Evolutionary conservation across 2,113 vertebrate species (phyloP).

Genomic region (Mustela nigripes): DNA sequence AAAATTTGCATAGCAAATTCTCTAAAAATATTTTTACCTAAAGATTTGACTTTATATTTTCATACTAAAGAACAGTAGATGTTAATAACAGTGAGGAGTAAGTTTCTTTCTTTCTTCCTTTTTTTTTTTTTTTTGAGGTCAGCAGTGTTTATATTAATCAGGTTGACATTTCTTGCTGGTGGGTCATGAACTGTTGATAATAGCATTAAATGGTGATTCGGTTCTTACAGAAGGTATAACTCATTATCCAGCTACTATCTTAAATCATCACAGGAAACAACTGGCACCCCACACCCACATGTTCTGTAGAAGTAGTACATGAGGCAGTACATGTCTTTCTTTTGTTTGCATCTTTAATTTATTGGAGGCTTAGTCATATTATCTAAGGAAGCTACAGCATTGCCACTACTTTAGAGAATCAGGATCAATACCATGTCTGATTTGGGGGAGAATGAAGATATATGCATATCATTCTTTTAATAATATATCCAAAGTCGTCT

Average conservation of each 20-base stretch:
- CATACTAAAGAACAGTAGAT: conserved; percentile 69
- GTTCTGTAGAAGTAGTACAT: conserved; percentile 8
- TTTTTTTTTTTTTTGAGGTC: conserved; percentile 85
- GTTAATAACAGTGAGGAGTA: conserved; percentile 81
- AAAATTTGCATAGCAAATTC: conserved; percentile 54
- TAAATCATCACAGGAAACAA: conserved; percentile 89
- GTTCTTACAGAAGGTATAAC: conserved; percentile 88
- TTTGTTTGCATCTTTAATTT: conserved; percentile 69
- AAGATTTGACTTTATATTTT: conserved; percentile 75
- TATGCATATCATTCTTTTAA: neutral
- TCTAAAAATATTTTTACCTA: conserved; percentile 69
- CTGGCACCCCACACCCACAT: conserved; percentile 49
- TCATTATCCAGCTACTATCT: conserved; percentile 89
- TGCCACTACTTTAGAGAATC: conserved; percentile 42
- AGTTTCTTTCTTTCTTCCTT: conserved; percentile 62
- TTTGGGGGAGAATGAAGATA: neutral
- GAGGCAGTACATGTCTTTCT: conserved; percentile 42
- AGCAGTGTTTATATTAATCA: conserved; percentile 91
- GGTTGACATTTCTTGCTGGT: conserved; percentile 91
- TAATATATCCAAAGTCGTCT: neutral
- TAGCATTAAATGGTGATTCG: conserved; percentile 91
- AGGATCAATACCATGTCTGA: conserved; percentile 27
- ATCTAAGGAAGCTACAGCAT: neutral
- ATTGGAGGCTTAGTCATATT: conserved; percentile 56
- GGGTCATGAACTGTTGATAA: conserved; percentile 93